Percentiles rank a stretch among this genome's conserved stretches.
Evolutionary conservation across 2,888 invertebrate species (phyloP).

Genomic region (Hipparchia semele): DNA sequence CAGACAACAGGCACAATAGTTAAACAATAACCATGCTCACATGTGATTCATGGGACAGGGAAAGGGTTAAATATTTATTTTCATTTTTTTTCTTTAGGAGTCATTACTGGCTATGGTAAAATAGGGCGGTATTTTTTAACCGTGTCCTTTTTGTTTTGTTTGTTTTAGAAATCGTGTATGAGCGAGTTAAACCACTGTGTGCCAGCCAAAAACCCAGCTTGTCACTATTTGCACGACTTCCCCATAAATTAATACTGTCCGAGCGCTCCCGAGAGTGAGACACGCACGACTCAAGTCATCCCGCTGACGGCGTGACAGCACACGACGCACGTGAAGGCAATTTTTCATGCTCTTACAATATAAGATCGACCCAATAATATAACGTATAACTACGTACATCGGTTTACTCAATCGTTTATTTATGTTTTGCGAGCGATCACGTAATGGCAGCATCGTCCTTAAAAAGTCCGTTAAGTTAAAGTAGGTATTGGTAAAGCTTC

Average conservation of each 20-base stretch:
- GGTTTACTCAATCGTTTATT: constrained; percentile 8
- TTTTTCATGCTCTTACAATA: constrained; percentile 29
- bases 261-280: constrained; percentile 60
- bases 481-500: neutral
- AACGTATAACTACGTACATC: constrained; percentile 6
- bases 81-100: no score
- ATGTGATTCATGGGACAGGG: no score
- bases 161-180: neutral
- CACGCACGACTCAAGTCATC: constrained; percentile 61
- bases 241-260: constrained; percentile 74
- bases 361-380: constrained; percentile 4
- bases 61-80: no score
- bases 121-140: no score
- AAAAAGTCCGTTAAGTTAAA: no score
- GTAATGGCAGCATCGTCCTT: neutral
- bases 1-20: no score
- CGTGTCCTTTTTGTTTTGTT: no score
- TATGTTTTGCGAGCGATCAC: neutral
- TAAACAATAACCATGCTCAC: no score
- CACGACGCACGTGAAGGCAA: constrained; percentile 27
- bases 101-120: no score
- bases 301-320: constrained; percentile 41
- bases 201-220: constrained; percentile 62
- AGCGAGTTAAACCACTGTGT: neutral
- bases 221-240: constrained; percentile 79